Conservation (phyloP, 1,140 invertebrate genomes). For the Listronotus oregonensis region DNA sequence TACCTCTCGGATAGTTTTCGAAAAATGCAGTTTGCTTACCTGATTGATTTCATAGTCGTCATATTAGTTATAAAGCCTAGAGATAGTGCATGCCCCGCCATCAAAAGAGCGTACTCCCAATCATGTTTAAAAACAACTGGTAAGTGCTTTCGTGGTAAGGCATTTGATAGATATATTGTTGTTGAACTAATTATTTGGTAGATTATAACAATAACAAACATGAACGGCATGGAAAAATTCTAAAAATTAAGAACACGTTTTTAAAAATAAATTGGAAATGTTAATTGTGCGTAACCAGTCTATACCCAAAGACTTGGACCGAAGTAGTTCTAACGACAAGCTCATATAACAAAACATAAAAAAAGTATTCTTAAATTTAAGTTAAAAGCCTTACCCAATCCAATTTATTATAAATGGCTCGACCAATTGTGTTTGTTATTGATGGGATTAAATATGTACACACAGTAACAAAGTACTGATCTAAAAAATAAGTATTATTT, state of each 20-base stretch:
- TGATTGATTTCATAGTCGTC: slow-evolving; percentile 1
- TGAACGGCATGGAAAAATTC: too few species aligned
- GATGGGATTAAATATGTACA: slow-evolving; percentile 18
- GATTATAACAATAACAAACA: background rate
- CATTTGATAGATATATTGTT: slow-evolving; percentile 1
- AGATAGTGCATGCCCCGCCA: background rate
- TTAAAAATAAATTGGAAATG: too few species aligned
- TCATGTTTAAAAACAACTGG: slow-evolving; percentile 10
- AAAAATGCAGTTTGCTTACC: too few species aligned
- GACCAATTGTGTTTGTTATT: background rate
- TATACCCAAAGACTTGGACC: too few species aligned
- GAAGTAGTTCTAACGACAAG: too few species aligned
- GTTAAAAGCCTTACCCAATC: slow-evolving; percentile 5
- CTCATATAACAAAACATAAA: too few species aligned
- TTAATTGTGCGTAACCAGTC: too few species aligned
- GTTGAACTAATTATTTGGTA: background rate
- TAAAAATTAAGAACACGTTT: too few species aligned
- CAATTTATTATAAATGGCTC: slow-evolving; percentile 7
- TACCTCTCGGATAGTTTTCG: too few species aligned
- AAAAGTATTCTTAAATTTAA: too few species aligned
- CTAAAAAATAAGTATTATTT: slow-evolving; percentile 6
- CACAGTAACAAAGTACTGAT: slow-evolving; percentile 22
- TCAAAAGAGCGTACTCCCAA: slow-evolving; percentile 8
- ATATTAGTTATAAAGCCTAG: slow-evolving; percentile 6
- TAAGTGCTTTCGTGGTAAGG: slow-evolving; percentile 13